Conservation (phyloP, 2,888 invertebrate species). For the Baronia brevicornis region DNA sequence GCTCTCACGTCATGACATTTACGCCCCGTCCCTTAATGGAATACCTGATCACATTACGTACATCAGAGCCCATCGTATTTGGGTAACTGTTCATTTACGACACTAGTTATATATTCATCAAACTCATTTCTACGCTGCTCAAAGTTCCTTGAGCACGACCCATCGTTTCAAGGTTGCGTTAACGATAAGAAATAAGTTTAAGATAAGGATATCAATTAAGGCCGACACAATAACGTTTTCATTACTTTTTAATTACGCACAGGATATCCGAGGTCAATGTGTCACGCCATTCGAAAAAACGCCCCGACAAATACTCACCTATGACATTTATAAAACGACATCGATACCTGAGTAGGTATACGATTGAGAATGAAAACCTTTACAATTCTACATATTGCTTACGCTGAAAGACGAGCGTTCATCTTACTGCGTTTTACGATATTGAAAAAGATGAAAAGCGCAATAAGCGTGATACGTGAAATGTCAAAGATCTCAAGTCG, state of each 20-base stretch:
- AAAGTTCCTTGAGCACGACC: too few species aligned
- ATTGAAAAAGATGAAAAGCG: background rate
- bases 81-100: background rate
- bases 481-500: slow-evolving; percentile 3
- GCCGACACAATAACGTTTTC: background rate
- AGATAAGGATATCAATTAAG: slow-evolving; percentile 4
- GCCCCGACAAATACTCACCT: slow-evolving; percentile 8
- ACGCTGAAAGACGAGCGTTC: too few species aligned
- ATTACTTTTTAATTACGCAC: too few species aligned
- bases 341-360: slow-evolving; percentile 18
- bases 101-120: too few species aligned
- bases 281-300: too few species aligned
- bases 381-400: too few species aligned
- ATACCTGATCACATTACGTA: slow-evolving; percentile 8
- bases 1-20: slow-evolving; percentile 8
- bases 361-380: too few species aligned
- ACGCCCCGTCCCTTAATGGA: slow-evolving; percentile 7
- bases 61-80: slow-evolving; percentile 1
- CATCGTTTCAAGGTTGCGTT: slow-evolving; percentile 1
- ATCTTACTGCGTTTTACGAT: too few species aligned
- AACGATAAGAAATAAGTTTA: slow-evolving; percentile 5
- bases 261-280: slow-evolving; percentile 32
- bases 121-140: too few species aligned
- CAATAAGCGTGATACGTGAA: background rate
- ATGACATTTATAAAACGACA: slow-evolving; percentile 21